Conservation (phyloP, 2,113 vertebrate species). For the Lates calcarifer region DNA sequence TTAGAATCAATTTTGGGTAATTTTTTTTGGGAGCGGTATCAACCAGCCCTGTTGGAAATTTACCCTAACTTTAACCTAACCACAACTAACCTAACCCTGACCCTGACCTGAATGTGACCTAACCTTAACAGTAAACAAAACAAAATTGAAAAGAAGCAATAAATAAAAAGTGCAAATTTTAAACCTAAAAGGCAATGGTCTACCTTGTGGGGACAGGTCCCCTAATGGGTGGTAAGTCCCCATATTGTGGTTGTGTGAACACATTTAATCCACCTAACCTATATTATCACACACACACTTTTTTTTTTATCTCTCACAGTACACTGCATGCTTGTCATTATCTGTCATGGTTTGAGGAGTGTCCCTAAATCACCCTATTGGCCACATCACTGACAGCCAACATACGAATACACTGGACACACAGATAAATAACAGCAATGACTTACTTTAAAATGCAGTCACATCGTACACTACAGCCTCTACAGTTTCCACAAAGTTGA, state of each 20-base stretch:
- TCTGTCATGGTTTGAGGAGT: neutral
- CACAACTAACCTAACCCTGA: neutral
- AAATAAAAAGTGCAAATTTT: neutral
- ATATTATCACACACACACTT: slow-evolving; percentile 5
- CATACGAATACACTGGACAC: neutral
- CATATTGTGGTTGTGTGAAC: neutral
- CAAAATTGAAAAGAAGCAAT: neutral
- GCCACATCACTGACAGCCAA: slow-evolving; percentile 19
- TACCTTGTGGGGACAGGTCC: neutral
- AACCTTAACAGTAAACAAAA: neutral
- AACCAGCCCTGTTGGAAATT: neutral
- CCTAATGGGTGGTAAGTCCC: too few relatives aligned
- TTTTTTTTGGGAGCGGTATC: neutral
- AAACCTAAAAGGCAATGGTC: neutral
- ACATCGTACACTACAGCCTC: neutral
- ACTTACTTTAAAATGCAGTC: neutral
- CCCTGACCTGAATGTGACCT: neutral
- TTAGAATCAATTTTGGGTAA: neutral
- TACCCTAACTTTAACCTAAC: neutral
- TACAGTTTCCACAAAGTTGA: neutral
- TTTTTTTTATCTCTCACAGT: slow-evolving; percentile 19
- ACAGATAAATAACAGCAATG: neutral
- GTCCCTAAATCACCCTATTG: slow-evolving; percentile 9
- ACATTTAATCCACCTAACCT: too few relatives aligned
- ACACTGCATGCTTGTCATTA: neutral